phyloP scores from a whole-genome alignment of 2,113 vertebrate species.

The Callithrix jacchus region DNA sequence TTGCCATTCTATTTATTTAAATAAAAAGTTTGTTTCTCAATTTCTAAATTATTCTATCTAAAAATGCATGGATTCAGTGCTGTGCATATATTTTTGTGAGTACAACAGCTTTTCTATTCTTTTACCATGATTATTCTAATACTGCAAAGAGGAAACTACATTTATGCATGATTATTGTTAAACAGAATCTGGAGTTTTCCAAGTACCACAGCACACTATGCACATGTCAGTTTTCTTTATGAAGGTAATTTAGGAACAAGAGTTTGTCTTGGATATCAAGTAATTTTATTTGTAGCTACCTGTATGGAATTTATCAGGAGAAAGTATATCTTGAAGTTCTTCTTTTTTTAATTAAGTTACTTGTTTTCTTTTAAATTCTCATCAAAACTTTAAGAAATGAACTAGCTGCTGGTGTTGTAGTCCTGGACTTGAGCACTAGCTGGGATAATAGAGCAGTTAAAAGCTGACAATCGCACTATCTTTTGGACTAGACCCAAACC shows the following conservation, averaged over 20 bases:
- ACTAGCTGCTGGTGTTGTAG: neutral
- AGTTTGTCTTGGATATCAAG: neutral
- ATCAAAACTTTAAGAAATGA: constrained; percentile 31
- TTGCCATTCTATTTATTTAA: neutral
- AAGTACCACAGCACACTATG: neutral
- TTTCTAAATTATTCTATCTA: neutral
- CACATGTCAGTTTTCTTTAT: neutral
- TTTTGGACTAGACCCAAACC: neutral
- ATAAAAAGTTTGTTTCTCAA: neutral
- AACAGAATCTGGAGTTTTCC: neutral
- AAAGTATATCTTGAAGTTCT: constrained; percentile 22
- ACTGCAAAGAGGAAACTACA: neutral
- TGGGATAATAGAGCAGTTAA: constrained; percentile 36
- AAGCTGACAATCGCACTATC: neutral
- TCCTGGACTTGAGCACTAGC: neutral
- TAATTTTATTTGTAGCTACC: constrained; percentile 11
- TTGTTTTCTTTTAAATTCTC: constrained; percentile 43
- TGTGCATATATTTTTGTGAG: neutral
- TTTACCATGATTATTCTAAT: neutral
- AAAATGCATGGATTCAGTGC: neutral
- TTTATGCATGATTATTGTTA: neutral
- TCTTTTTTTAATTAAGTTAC: constrained; percentile 22
- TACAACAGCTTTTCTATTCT: neutral
- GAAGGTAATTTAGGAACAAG: neutral
- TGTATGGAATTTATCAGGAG: neutral